phyloP scores from a whole-genome alignment of 2,113 vertebrate species.

The Narcine bancroftii region DNA sequence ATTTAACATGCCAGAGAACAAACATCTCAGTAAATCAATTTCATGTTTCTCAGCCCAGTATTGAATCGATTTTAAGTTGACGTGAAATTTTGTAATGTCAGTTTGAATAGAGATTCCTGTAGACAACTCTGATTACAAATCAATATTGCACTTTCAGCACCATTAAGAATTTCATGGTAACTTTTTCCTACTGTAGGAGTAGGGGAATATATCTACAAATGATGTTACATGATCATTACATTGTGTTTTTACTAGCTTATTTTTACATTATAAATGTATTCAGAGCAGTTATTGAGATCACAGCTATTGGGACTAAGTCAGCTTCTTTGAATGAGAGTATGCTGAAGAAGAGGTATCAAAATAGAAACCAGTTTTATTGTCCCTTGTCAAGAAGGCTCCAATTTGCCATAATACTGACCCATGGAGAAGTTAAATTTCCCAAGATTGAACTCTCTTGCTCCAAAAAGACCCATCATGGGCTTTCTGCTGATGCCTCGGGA shows the following conservation, averaged over 20 bases:
- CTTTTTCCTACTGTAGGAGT: neutral
- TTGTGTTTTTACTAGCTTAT: neutral
- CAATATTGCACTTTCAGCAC: neutral
- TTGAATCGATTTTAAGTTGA: neutral
- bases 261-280: neutral
- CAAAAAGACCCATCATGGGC: neutral
- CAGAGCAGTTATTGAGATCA: neutral
- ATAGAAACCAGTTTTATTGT: neutral
- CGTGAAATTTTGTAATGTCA: no score
- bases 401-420: neutral
- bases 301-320: neutral
- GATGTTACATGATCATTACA: neutral
- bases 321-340: neutral
- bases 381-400: neutral
- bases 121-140: neutral
- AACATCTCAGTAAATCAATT: neutral
- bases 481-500: neutral
- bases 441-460: neutral
- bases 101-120: neutral
- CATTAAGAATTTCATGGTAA: neutral
- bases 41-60: conserved; percentile 8
- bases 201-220: neutral
- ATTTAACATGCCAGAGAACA: conserved; percentile 7
- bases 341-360: neutral
- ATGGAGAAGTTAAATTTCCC: neutral